phyloP scores from a whole-genome alignment of 2,113 vertebrate genomes.

The Nycticryphes semicollaris region DNA sequence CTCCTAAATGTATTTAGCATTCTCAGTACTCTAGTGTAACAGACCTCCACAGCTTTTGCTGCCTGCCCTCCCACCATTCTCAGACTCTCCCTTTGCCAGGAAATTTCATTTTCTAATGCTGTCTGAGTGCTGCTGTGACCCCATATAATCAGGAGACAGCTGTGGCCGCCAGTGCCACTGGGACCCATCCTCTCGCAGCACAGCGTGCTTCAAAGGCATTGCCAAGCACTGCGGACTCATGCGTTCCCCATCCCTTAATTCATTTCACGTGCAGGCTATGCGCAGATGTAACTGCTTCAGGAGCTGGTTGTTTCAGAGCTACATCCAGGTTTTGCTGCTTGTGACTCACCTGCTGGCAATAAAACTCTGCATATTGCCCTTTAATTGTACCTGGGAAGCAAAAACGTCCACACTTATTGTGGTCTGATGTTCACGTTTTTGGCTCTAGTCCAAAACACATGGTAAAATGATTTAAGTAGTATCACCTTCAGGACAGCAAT shows the following conservation, averaged over 20 bases:
- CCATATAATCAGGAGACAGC: not conserved
- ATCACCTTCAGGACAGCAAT: not conserved
- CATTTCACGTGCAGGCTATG: not conserved
- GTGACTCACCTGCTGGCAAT: not conserved
- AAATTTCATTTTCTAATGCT: not conserved
- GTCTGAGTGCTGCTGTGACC: not conserved
- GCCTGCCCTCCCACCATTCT: not conserved
- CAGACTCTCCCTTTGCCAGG: not conserved
- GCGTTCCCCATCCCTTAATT: not conserved
- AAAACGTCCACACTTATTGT: not conserved
- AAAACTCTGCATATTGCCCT: not conserved
- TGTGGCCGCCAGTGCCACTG: accelerated
- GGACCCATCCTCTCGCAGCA: not conserved
- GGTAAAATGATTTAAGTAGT: not conserved
- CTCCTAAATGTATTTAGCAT: not conserved
- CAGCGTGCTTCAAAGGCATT: not conserved
- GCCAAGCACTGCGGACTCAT: not conserved
- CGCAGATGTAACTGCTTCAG: not conserved
- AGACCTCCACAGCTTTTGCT: not conserved
- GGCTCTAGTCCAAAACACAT: not conserved
- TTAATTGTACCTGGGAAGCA: not conserved
- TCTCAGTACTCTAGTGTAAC: not conserved
- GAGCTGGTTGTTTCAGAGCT: not conserved
- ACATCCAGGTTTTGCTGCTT: not conserved
- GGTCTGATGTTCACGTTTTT: not conserved